phyloP scores from a whole-genome alignment of 2,888 invertebrate species.

The Drymonia ruficornis region DNA sequence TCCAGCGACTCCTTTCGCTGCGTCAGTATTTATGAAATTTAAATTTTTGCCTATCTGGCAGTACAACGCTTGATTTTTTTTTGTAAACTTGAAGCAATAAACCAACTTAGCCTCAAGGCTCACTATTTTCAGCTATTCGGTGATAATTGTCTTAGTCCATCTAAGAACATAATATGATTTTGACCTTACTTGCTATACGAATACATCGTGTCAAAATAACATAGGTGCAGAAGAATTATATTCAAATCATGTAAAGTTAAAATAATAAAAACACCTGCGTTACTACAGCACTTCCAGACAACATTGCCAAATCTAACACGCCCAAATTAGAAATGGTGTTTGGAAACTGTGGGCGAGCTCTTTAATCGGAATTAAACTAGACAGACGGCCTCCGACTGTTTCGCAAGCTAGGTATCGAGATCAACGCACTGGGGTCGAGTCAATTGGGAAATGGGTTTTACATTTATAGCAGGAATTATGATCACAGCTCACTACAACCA shows the following conservation, averaged over 20 bases:
- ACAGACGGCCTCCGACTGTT: neutral
- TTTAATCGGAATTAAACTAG: conserved; percentile 1
- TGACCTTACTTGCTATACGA: no score
- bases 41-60: no score
- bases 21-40: no score
- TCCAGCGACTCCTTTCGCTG: no score
- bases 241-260: neutral
- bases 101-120: no score
- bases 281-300: neutral
- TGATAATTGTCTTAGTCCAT: no score
- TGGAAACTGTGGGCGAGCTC: neutral
- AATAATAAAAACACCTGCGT: neutral
- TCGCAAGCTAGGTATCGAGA: neutral
- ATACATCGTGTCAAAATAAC: no score
- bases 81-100: no score
- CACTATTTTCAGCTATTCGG: no score
- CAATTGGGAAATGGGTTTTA: neutral
- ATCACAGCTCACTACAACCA: no score
- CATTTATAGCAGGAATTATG: neutral
- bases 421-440: neutral
- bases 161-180: no score
- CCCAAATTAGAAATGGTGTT: conserved; percentile 1
- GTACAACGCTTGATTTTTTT: no score
- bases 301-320: conserved; percentile 2
- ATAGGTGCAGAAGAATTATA: neutral